Evolutionary conservation across 2,113 vertebrate genomes (phyloP).

Genomic region (Sinosuthora webbiana): DNA sequence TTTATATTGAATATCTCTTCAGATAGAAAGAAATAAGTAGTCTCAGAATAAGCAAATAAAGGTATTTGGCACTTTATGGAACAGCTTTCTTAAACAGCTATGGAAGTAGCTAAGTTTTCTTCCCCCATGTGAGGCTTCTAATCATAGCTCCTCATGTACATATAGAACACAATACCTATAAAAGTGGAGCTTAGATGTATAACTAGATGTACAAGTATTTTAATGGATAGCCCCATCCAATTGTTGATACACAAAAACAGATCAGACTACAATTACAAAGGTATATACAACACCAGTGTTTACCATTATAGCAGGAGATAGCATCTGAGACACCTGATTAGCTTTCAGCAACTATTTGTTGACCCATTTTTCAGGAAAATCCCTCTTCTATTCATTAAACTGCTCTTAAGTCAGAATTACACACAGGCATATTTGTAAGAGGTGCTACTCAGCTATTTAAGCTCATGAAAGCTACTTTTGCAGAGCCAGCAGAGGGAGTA

Average conservation of each 20-base stretch:
- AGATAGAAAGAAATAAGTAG: not conserved
- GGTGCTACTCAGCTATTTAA: not conserved
- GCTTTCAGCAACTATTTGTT: slow-evolving; percentile 57
- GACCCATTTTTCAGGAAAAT: slow-evolving; percentile 55
- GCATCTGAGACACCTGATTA: slow-evolving; percentile 62
- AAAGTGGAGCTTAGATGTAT: not conserved
- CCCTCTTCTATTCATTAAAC: not conserved
- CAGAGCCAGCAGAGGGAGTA: slow-evolving; percentile 64
- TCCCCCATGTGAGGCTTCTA: fast-evolving
- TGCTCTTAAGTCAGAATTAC: not conserved
- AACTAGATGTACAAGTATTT: not conserved
- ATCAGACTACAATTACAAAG: slow-evolving; percentile 48
- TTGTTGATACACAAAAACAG: slow-evolving; percentile 3
- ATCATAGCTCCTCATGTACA: not conserved
- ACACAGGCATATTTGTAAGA: not conserved
- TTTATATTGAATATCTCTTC: not conserved
- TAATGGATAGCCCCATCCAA: not conserved
- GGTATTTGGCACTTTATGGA: not conserved
- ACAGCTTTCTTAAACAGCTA: too few relatives aligned
- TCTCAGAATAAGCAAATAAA: not conserved
- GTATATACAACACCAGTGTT: slow-evolving; percentile 57
- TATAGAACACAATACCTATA: not conserved
- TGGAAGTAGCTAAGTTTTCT: not conserved
- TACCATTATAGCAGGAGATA: slow-evolving; percentile 41
- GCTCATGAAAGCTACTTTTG: slow-evolving; percentile 10